A percentile compares a stretch with the other conserved stretches of the same genome.
phyloP scores from a whole-genome alignment of 37 sponge, comb jelly and placozoan genomes.

The Mnemiopsis leidyi region DNA sequence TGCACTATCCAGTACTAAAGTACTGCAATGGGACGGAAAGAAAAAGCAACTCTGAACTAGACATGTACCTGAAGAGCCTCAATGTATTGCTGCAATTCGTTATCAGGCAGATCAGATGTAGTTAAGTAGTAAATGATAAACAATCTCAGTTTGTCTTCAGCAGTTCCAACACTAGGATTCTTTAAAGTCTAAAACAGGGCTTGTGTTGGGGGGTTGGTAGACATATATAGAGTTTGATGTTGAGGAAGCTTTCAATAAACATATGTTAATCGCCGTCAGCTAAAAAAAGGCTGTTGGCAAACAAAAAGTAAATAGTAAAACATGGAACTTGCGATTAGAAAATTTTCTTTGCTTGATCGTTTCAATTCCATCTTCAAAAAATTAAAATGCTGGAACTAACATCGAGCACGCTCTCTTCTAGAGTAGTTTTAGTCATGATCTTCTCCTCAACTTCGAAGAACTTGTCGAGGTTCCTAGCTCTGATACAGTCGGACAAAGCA shows the following conservation, averaged over 20 bases:
- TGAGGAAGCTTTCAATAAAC: no score
- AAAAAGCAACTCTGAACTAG: neutral
- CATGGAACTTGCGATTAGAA: no score
- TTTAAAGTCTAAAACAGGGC: conserved; percentile 9
- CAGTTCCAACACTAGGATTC: conserved; percentile 72
- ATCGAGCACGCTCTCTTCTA: conserved; percentile 67
- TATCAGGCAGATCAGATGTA: conserved; percentile 57
- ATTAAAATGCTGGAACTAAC: no score
- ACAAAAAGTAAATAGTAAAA: no score
- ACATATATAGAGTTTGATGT: no score
- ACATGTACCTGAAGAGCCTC: conserved; percentile 21
- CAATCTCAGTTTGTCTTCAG: conserved; percentile 90
- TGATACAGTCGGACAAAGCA: conserved; percentile 87
- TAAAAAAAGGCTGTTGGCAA: no score
- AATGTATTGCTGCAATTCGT: conserved; percentile 6
- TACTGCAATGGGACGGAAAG: no score
- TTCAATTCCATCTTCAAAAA: no score
- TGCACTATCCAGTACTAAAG: no score
- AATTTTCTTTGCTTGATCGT: no score
- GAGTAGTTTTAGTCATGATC: conserved; percentile 84
- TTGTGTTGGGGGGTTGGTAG: no score
- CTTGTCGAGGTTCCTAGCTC: conserved; percentile 83
- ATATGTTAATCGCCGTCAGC: no score
- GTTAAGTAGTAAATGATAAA: conserved; percentile 88
- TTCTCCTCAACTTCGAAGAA: conserved; percentile 98